Evolutionary conservation across 2,797 vertebrate genomes (phyloP), one percentile per base, ranked within the genome.

Genomic region (Protonibea diacanthus): DNA sequence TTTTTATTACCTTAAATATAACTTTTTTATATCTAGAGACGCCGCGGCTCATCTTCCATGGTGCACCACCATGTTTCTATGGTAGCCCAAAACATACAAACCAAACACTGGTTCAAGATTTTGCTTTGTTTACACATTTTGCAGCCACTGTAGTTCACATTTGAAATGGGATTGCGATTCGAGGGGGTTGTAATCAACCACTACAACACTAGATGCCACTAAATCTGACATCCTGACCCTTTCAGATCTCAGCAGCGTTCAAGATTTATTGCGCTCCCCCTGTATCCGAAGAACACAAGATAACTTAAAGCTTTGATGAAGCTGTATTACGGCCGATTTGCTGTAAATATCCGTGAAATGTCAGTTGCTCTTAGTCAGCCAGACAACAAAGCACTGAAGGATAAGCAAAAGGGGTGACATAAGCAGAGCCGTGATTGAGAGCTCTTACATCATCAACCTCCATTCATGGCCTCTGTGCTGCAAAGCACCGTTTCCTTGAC

Each of bases 311-410:
- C 48, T 25, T 52, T 38, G n/a, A 67, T 56, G 51, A n/a, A 76
- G 44, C 5, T 62, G 38, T 23, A 55, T 67, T 67, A 2, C 59
- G 52, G 74, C 49, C 58, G 40, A 14, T 76, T 70, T 60, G 5
- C 14, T 52, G 23, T 58, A 59, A 81, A 78, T 58, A 52, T 68
- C 29, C 10, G 0, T 62, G 66, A 81, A 72, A 78, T 63, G 57
- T 61, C 20, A 17, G 11, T 40, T 5, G 14, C 44, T 71, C 59
- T 58, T 12, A 25, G 80, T 72, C 65, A 81, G 76, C 71, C 74
- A 81, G 86, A 84, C 80, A 81, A 83, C 81, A 88, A 87, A 82
- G 81, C 56, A 45, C 80, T 85, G 71, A 77, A 75, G 84, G 82
- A 78, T 76, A 72, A 84, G 71, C 38, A 42, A 63, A 61, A 72